phyloP scores from a whole-genome alignment of 2,888 invertebrate species.

The Lasius platythorax region DNA sequence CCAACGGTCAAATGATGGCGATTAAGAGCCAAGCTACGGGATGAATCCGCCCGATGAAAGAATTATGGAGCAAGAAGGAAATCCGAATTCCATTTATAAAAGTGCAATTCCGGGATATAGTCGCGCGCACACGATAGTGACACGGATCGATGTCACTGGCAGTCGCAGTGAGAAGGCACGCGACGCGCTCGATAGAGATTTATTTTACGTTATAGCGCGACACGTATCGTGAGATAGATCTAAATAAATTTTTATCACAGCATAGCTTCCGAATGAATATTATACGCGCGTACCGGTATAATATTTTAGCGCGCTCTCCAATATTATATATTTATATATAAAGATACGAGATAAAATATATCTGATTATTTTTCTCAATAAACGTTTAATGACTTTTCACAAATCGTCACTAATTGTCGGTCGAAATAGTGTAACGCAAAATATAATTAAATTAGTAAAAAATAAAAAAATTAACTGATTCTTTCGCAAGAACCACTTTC shows the following conservation, averaged over 20 bases:
- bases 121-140: constrained; percentile 69
- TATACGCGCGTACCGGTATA: background rate
- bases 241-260: constrained; percentile 9
- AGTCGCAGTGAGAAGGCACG: constrained; percentile 51
- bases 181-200: constrained; percentile 51
- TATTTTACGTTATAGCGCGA: constrained; percentile 33
- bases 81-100: constrained; percentile 75
- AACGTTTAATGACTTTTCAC: background rate
- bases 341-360: background rate
- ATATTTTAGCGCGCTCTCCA: background rate
- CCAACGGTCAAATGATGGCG: background rate
- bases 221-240: constrained; percentile 19
- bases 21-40: background rate
- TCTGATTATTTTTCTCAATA: background rate
- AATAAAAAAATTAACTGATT: background rate
- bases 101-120: constrained; percentile 74
- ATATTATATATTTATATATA: too few species aligned
- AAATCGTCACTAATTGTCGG: background rate
- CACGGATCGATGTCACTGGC: constrained; percentile 67
- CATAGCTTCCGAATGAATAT: background rate
- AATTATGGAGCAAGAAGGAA: constrained; percentile 53
- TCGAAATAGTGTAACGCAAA: background rate
- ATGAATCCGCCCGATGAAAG: constrained; percentile 3
- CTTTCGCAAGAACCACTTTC: background rate
- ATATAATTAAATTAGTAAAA: background rate